Conservation (phyloP, 2,113 vertebrate species). For the Macheiramphus alcinus region DNA sequence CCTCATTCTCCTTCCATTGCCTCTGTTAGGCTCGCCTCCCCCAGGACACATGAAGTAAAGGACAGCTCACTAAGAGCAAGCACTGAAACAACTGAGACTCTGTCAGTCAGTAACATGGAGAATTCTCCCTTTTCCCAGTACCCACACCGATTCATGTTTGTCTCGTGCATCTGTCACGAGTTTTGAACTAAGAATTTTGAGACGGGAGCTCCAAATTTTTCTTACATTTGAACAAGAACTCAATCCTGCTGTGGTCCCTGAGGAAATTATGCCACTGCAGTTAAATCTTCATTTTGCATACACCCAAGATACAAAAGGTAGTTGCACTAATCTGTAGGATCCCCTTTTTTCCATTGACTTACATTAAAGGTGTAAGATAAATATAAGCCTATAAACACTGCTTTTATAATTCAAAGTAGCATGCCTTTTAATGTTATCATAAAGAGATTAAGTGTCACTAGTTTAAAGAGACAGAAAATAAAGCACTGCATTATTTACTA, state of each 20-base stretch:
- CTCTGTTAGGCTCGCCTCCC: background rate
- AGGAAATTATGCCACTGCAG: background rate
- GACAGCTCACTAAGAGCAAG: background rate
- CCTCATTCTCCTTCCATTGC: background rate
- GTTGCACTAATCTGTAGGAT: background rate
- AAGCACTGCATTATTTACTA: background rate
- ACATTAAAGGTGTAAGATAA: background rate
- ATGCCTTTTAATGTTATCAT: background rate
- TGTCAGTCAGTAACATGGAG: rapidly evolving
- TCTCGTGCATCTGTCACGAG: background rate
- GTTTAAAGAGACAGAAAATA: background rate
- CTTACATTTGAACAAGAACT: background rate
- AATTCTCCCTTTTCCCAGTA: background rate
- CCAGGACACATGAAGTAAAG: background rate
- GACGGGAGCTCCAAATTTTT: background rate
- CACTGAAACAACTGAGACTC: background rate
- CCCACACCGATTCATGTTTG: background rate
- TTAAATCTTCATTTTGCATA: background rate
- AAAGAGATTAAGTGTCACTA: background rate
- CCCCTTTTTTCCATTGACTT: background rate
- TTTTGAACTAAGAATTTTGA: background rate
- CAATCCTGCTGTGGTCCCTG: background rate
- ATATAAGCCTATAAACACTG: background rate
- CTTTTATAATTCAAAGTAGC: background rate
- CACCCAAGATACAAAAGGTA: background rate